Conservation (phyloP, 2,113 vertebrate genomes). For the Prunella fulvescens region DNA sequence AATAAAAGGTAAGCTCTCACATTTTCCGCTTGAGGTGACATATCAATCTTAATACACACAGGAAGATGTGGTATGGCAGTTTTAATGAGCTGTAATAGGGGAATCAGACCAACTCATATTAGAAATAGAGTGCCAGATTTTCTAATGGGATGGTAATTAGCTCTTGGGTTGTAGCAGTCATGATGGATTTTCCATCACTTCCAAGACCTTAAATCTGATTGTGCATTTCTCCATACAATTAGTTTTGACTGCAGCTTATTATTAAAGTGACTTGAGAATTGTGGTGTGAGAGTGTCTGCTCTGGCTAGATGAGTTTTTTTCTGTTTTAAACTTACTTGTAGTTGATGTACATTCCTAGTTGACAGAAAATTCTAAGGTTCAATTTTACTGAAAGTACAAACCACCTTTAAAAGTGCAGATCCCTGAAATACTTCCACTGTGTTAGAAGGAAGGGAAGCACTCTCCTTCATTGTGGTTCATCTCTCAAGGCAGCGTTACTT, state of each 20-base stretch:
- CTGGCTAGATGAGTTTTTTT: neutral
- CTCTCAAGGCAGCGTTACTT: neutral
- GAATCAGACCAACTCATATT: neutral
- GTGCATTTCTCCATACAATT: constrained; percentile 12
- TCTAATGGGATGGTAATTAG: constrained; percentile 43
- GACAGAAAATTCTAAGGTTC: neutral
- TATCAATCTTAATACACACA: neutral
- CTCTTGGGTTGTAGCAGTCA: neutral
- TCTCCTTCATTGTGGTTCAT: neutral
- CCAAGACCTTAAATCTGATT: constrained; percentile 21
- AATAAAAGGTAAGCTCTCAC: neutral
- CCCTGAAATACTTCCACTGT: neutral
- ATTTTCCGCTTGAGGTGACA: constrained; percentile 8
- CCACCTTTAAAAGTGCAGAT: neutral
- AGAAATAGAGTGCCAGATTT: constrained; percentile 19
- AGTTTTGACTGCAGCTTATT: constrained; percentile 18
- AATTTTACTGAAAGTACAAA: neutral
- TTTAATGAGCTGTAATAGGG: constrained; percentile 49
- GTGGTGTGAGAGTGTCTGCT: neutral
- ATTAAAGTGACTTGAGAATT: constrained; percentile 1
- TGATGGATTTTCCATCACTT: constrained; percentile 38
- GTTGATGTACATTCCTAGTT: neutral
- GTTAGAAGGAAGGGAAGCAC: neutral
- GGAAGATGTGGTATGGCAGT: neutral
- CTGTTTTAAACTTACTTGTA: neutral